Base-by-base conservation (phyloP, 2,113 vertebrate species). In the Coracopsis vasa region DNA sequence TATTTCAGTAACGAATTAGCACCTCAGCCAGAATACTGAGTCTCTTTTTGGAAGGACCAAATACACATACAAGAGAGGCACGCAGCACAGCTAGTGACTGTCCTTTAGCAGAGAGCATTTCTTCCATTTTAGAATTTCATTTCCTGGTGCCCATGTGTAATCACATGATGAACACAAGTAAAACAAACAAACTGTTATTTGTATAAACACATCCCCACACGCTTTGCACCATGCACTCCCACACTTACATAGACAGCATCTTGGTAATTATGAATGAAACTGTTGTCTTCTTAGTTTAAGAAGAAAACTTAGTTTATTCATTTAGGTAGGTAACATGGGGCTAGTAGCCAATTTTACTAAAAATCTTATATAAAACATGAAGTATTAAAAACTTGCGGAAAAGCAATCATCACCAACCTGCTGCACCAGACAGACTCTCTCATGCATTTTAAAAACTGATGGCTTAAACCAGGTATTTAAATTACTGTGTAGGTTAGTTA, bases 141-240 rank as follows among this genome's bases (percentile, higher is more conserved):
- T 72, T 25, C 54, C 58, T 61, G 28, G 18, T 84, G 28, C 66
- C n/a, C 24, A 47, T 51, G 35, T 45, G 90, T 88, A 74, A 87
- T 78, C 82, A 74, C 75, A 92, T 45, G 15, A 44, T 24, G 20
- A 94, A 60, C 9, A 48, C 42, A 93, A 94, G 27, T 13, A 90
- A 96, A 65, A 20, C 79, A 92, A 97, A 53, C n/a, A 86, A 97
- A 83, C 58, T 77, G 41, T 44, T 73, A 48, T 21, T 33, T 54
- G 7, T 58, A 37, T 39, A 47, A 71, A 89, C 24, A 45, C 24
- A 82, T 51, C 13, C 20, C 66, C 35, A 39, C 20, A 16, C 0
- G 0, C 48, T 87, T 87, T 71, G 50, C 28, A 60, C 21, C 31
- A 27, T 6, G 2, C 18, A 70, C 15, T 77, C 72, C n/a, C 44